Percentiles rank a stretch among this genome's conserved stretches.
These are phyloP conservation scores for Bovichtus diacanthus DNA, from an alignment of 2,797 vertebrate genomes.

Conservation along the genomic window DNA sequence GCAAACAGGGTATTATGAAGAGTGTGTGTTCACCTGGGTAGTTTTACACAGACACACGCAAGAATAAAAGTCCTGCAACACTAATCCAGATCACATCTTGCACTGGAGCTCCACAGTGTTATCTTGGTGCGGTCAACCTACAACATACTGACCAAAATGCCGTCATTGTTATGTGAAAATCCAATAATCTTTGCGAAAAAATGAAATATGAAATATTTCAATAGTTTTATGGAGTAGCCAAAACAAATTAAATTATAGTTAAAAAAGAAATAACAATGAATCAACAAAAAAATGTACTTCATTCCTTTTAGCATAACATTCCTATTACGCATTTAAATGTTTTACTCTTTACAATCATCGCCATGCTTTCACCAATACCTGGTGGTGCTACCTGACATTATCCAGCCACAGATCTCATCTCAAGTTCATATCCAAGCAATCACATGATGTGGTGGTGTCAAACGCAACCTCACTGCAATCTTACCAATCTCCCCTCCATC, in stretches of 20 bases:
- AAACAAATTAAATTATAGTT: neutral
- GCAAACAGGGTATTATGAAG: slow-evolving; percentile 26
- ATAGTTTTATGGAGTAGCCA: neutral
- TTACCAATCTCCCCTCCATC: slow-evolving; percentile 58
- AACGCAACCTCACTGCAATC: slow-evolving; percentile 62
- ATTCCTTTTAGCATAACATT: neutral
- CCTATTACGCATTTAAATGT: neutral
- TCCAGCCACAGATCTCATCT: slow-evolving; percentile 46
- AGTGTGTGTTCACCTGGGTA: slow-evolving; percentile 28
- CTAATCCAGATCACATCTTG: neutral
- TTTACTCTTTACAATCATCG: slow-evolving; percentile 10
- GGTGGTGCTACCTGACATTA: slow-evolving; percentile 29
- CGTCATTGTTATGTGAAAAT: neutral
- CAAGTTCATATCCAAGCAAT: slow-evolving; percentile 48
- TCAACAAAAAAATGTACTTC: too few species aligned
- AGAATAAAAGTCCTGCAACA: neutral
- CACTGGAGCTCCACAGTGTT: neutral
- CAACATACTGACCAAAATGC: too few species aligned
- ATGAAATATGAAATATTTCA: too few species aligned
- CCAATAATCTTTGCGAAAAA: neutral
- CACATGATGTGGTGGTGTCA: slow-evolving; percentile 49
- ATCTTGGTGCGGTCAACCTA: neutral
- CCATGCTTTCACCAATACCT: slow-evolving; percentile 4
- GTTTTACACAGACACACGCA: slow-evolving; percentile 8
- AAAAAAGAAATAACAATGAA: neutral